phyloP scores from a whole-genome alignment of 2,113 vertebrate species.

The Eira barbara region DNA sequence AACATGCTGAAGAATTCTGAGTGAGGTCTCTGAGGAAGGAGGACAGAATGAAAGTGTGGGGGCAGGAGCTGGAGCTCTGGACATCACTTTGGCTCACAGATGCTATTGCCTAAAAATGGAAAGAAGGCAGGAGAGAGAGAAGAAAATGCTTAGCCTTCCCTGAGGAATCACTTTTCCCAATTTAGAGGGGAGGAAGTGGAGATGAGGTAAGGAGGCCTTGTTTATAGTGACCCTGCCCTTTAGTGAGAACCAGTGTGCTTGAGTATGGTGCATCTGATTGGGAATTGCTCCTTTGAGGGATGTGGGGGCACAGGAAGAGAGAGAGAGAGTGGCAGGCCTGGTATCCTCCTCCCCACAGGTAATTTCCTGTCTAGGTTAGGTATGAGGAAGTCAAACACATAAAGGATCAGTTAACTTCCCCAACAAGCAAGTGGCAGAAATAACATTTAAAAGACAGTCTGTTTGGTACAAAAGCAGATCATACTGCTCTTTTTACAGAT shows the following conservation, averaged over 20 bases:
- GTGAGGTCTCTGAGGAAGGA: not conserved
- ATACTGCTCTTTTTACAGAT: constrained; percentile 22
- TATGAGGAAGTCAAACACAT: not conserved
- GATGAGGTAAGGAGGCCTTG: not conserved
- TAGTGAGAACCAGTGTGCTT: not conserved
- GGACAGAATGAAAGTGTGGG: not conserved
- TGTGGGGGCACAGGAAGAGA: not conserved
- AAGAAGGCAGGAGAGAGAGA: not conserved
- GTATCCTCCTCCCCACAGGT: not conserved
- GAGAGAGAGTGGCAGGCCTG: not conserved
- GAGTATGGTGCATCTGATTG: not conserved
- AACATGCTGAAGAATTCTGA: not conserved
- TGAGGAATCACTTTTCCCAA: not conserved
- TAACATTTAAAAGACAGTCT: not conserved
- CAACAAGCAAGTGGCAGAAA: constrained; percentile 16
- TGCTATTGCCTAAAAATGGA: not conserved
- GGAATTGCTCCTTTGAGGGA: not conserved
- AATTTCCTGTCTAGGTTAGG: not conserved
- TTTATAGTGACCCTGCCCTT: not conserved
- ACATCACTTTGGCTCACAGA: not conserved
- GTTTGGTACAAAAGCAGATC: not conserved
- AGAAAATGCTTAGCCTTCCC: not conserved
- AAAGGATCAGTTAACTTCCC: not conserved
- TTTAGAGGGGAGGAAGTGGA: not conserved
- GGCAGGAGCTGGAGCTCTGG: not conserved